A percentile compares a stretch with the other conserved stretches of the same genome.
Conservation (phyloP, 2,888 invertebrate species). For the Abrostola tripartita region DNA sequence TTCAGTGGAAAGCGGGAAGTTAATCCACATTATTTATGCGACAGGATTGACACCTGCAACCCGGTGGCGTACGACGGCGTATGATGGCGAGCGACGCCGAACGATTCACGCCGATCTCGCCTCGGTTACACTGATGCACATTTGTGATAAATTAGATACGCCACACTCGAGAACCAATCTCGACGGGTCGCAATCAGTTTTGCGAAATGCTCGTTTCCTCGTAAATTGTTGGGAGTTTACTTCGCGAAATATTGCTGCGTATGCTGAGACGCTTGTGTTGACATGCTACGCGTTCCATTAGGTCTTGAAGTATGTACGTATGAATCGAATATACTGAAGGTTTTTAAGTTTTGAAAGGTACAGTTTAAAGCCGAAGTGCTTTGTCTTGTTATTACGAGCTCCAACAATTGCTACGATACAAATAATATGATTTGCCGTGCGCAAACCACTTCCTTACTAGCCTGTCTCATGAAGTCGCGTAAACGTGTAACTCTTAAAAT, state of each 20-base stretch:
- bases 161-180: conserved; percentile 77
- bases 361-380: no score
- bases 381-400: no score
- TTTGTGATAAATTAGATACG: conserved; percentile 83
- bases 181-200: conserved; percentile 78
- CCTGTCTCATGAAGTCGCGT: no score
- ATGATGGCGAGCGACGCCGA: conserved; percentile 22
- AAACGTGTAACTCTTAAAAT: no score
- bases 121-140: conserved; percentile 69
- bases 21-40: conserved; percentile 68
- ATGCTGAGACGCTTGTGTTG: conserved; percentile 36
- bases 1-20: conserved; percentile 62
- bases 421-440: no score
- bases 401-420: no score
- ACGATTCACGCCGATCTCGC: conserved; percentile 43
- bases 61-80: conserved; percentile 48
- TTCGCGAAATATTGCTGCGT: conserved; percentile 52
- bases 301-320: not conserved
- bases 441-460: no score
- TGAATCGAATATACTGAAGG: no score
- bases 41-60: conserved; percentile 71
- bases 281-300: conserved; percentile 17
- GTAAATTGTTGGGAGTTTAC: conserved; percentile 76
- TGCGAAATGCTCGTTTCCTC: conserved; percentile 80
- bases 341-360: no score